phyloP scores from a whole-genome alignment of 2,888 invertebrate species.

The Tillus elongatus region DNA sequence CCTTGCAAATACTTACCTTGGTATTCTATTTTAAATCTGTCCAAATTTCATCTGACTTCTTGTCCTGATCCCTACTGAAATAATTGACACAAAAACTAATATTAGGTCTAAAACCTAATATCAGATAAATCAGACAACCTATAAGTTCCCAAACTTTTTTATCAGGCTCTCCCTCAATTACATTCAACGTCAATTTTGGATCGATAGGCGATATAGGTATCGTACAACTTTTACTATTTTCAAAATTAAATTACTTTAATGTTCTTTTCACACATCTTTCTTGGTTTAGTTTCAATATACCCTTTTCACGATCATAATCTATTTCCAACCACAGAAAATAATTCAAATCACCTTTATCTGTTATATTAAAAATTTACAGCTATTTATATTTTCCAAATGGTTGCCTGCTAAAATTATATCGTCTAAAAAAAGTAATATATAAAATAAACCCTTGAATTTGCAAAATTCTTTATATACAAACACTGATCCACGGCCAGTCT shows the following conservation, averaged over 20 bases:
- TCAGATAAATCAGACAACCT: slow-evolving; percentile 18
- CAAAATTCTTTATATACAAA: slow-evolving; percentile 10
- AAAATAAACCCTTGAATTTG: slow-evolving; percentile 5
- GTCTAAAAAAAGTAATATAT: too few species aligned
- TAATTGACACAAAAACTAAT: slow-evolving; percentile 15
- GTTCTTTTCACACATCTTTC: slow-evolving; percentile 7
- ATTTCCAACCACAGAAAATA: too few species aligned
- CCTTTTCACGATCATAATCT: too few species aligned
- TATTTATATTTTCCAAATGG: slow-evolving; percentile 2
- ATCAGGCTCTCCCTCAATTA: too few species aligned
- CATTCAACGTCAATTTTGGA: slow-evolving; percentile 9
- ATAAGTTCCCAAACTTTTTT: slow-evolving; percentile 17
- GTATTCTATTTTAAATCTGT: slow-evolving; percentile 17
- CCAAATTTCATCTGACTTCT: slow-evolving; percentile 13
- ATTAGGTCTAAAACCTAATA: slow-evolving; percentile 15
- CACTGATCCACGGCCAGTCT: slow-evolving; percentile 12
- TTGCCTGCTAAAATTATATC: slow-evolving; percentile 13
- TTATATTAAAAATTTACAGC: slow-evolving; percentile 9
- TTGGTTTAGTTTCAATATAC: slow-evolving; percentile 9
- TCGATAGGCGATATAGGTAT: slow-evolving; percentile 9
- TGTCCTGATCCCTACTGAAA: slow-evolving; percentile 17
- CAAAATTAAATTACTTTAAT: slow-evolving; percentile 7
- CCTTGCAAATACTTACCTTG: slow-evolving; percentile 20
- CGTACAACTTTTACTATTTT: slow-evolving; percentile 6
- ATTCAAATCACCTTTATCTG: slow-evolving; percentile 9